phyloP scores from a whole-genome alignment of 37 sponge, comb jelly and placozoan genomes.

The Ephydatia muelleri region DNA sequence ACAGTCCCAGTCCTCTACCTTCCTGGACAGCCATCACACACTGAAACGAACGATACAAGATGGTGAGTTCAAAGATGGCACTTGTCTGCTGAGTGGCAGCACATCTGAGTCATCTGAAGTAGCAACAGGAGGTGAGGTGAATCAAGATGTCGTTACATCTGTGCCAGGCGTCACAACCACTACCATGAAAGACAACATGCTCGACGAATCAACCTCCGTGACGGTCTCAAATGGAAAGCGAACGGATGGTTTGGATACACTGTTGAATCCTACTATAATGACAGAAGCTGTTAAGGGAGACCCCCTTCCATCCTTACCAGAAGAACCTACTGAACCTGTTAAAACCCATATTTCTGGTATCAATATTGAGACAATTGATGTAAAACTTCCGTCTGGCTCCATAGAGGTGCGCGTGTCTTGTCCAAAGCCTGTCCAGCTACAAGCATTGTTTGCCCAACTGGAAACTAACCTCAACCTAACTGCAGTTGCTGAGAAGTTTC shows the following conservation, averaged over 20 bases:
- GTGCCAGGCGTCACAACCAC: background rate
- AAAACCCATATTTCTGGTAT: background rate
- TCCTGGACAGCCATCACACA: constrained; percentile 35
- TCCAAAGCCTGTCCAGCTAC: constrained; percentile 31
- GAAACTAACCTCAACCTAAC: constrained; percentile 17
- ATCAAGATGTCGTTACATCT: background rate
- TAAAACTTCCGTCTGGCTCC: background rate
- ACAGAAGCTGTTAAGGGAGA: background rate
- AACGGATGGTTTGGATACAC: background rate
- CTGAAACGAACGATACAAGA: constrained; percentile 25
- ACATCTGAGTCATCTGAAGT: background rate
- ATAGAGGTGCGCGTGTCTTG: constrained; percentile 34
- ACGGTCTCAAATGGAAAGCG: background rate
- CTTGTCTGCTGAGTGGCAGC: background rate
- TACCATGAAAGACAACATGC: background rate
- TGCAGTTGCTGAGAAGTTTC: background rate
- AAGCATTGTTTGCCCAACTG: constrained; percentile 36
- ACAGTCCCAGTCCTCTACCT: constrained; percentile 26
- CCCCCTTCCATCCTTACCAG: background rate
- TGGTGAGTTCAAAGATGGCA: constrained; percentile 32
- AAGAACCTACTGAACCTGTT: background rate
- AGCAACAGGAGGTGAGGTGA: background rate
- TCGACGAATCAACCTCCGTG: background rate
- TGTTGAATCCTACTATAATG: background rate
- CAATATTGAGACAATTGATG: background rate